Evolutionary conservation across 2,113 vertebrate species (phyloP).

Genomic region (Cephalopterus ornatus): DNA sequence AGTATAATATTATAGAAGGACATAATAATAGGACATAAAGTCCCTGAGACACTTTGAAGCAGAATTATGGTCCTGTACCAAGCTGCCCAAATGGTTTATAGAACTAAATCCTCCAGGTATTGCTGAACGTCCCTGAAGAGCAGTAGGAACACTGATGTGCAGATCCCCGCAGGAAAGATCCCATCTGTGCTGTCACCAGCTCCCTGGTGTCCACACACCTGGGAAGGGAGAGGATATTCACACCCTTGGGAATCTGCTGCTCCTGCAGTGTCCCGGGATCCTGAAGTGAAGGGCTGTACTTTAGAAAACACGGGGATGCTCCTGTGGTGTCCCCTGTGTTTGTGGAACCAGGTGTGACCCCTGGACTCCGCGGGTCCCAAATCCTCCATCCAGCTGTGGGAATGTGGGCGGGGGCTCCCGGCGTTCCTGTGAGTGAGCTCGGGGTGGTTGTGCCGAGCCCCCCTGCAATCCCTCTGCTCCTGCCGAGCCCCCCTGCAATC

Average conservation of each 20-base stretch:
- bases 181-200: rapidly evolving
- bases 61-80: not conserved
- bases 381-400: not conserved
- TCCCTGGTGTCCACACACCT: not conserved
- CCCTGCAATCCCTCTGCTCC: not conserved
- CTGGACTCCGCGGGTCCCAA: rapidly evolving
- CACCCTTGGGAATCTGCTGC: not conserved
- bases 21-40: not conserved
- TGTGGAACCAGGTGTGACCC: rapidly evolving
- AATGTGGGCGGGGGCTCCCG: rapidly evolving
- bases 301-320: rapidly evolving
- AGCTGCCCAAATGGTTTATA: not conserved
- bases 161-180: not conserved
- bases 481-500: too few species aligned
- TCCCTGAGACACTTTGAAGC: not conserved
- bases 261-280: not conserved
- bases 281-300: too few species aligned
- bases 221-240: not conserved
- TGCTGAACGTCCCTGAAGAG: not conserved
- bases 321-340: not conserved
- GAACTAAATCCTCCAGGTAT: not conserved
- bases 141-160: too few species aligned
- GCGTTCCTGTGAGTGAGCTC: rapidly evolving
- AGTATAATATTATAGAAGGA: not conserved
- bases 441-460: rapidly evolving